Evolutionary conservation across 2,888 invertebrate species (phyloP), one percentile per base, ranked within the genome.

Genomic region (Quadroppia sp.): DNA sequence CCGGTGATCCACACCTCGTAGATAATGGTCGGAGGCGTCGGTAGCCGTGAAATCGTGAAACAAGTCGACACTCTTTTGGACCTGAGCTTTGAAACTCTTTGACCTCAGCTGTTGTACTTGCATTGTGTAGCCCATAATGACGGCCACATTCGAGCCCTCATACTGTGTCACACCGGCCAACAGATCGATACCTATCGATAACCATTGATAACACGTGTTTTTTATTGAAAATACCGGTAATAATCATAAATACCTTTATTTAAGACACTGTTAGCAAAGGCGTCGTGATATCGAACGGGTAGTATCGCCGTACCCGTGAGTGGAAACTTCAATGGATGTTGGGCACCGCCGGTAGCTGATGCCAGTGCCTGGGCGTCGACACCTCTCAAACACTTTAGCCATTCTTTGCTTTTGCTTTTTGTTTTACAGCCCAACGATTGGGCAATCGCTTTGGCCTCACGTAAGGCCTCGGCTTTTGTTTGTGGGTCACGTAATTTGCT

Each of bases 311-410:
- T 28, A 13, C 56, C 56, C 3, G 13, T 13, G n/a, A n/a, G n/a
- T n/a, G n/a, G n/a, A n/a, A n/a, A n/a, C n/a, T n/a, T n/a, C 6
- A 28, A 13, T 13, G 56, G 56, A 30, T 28, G 28, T 2, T 9
- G 2, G 17, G 1, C n/a, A 9, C n/a, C n/a, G 13, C 1, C 17
- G 3, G 2, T 13, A 25, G 28, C 1, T 56, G 6, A 1, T 6
- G 6, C 11, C 4, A 53, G 13, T 3, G 25, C 9, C 11, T 73
- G n/a, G 15, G n/a, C 32, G 20, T 50, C n/a, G 17, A 69, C 45
- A 1, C 13, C 36, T 40, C 53, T 25, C 28, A 73, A n/a, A 48
- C 73, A 73, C 7, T 71, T 32, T 17, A 73, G 17, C 48, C 30
- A 28, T n/a, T n/a, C n/a, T n/a, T n/a, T n/a, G n/a, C n/a, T n/a